Base-by-base conservation (phyloP, 1,140 invertebrate species). In the Philotrypesis tridentata region DNA sequence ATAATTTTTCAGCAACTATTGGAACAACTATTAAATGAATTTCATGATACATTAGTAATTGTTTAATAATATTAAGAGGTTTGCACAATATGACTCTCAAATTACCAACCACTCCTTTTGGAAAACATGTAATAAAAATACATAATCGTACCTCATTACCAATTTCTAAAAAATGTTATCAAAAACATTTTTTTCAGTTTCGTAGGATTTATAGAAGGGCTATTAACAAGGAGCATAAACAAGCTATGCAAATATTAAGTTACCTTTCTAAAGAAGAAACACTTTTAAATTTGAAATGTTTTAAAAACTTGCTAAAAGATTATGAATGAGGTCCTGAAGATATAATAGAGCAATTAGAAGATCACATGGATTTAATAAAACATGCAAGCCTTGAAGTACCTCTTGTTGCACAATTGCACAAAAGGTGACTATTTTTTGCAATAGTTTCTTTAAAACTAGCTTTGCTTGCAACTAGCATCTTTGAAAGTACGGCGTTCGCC, bases 241-340 rank as follows among this genome's bases (percentile, higher is more conserved):
- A 96, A 86, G 94, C 93, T 84, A 92, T 95, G 85, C 93, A 95
- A 85, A 87, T 96, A 27, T 87, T 96, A 25, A 88, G 90, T 31
- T 95, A 95, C 85, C 91, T 95, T 85, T 96, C 95, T 0, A 95
- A 95, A 91, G 91, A 93, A 73, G 94, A 95, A 82, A 89, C 95
- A 33, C 72, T 93, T 5, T 77, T 79, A 2, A 94, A 94, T 88
- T 74, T 95, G 7, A 84, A 87, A 7, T n/a, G 55, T 7, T 84
- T 89, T 48, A 82, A 90, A 2, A 84, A 4, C 83, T 61, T 23
- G 67, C 89, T 70, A 82, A 23, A 86, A 48, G 48, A 91, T 86
- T 60, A 67, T 85, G 8, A 78, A 80, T 55, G 25, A 72, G 25
- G 14, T 27, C 82, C 84, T n/a, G 55, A 80, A 1, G 63, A 85